phyloP scores from a whole-genome alignment of 2,888 invertebrate species.

The Ectemnius continuus region DNA sequence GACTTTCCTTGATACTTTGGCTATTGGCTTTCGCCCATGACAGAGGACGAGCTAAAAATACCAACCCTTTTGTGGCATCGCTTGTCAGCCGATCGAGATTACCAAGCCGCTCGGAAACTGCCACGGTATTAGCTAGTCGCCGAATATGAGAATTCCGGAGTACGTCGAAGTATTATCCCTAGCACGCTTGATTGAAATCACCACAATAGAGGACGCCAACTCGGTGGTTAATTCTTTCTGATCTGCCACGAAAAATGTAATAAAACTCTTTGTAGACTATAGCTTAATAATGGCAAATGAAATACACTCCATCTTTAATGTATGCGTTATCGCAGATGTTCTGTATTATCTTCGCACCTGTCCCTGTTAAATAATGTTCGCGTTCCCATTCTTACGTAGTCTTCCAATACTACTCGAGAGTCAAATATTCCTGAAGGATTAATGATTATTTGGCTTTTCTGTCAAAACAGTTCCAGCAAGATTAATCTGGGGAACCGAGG shows the following conservation, averaged over 20 bases:
- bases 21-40: not conserved
- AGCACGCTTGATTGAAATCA: not conserved
- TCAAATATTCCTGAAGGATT: no score
- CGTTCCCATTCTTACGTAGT: no score
- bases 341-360: no score
- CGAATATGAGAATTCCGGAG: not conserved
- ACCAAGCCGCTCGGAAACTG: not conserved
- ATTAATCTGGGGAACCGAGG: slow-evolving; percentile 87
- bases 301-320: no score
- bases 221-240: no score
- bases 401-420: no score
- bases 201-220: not conserved
- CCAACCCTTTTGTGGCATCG: not conserved
- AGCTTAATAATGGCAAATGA: no score
- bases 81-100: not conserved
- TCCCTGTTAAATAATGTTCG: no score
- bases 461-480: slow-evolving; percentile 81
- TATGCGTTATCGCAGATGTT: no score
- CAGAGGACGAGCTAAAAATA: not conserved
- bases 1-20: not conserved
- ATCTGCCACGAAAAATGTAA: no score
- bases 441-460: not conserved
- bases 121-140: not conserved
- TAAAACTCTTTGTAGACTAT: no score
- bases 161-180: slow-evolving; percentile 1